Evolutionary conservation across 2,888 invertebrate species (phyloP).

Genomic region (Spisula solida): DNA sequence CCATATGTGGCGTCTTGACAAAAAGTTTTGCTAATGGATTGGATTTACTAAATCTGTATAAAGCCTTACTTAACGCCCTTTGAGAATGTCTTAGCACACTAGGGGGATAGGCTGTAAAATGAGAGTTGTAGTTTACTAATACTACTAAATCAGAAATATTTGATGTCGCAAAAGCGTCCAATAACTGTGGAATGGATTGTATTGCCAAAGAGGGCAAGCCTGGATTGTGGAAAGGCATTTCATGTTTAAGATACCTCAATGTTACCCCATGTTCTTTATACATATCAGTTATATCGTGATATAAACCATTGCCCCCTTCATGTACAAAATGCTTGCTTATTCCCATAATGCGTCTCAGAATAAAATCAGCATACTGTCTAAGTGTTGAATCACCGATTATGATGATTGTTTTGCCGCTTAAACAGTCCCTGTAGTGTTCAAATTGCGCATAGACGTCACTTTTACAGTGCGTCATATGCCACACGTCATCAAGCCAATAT

Average conservation of each 20-base stretch:
- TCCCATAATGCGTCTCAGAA: constrained; percentile 40
- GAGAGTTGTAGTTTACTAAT: constrained; percentile 50
- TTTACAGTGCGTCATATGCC: constrained; percentile 41
- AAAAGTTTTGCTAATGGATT: constrained; percentile 59
- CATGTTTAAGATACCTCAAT: constrained; percentile 54
- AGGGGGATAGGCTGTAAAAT: constrained; percentile 60
- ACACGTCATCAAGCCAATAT: constrained; percentile 38
- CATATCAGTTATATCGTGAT: background rate
- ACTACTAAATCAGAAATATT: constrained; percentile 45
- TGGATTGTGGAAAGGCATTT: constrained; percentile 65
- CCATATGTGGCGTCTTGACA: constrained; percentile 60
- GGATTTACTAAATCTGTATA: constrained; percentile 28
- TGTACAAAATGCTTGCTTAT: background rate
- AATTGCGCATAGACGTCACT: background rate
- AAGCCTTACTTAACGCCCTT: constrained; percentile 19
- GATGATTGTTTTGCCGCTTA: constrained; percentile 54
- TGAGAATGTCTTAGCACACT: constrained; percentile 34
- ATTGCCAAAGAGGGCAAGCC: constrained; percentile 49
- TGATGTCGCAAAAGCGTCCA: constrained; percentile 24
- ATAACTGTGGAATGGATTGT: constrained; percentile 42
- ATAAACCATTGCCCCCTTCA: background rate
- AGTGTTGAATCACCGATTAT: constrained; percentile 63
- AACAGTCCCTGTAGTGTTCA: constrained; percentile 38
- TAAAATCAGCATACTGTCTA: constrained; percentile 55
- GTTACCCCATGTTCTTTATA: constrained; percentile 44